Conservation (phyloP, 1,140 invertebrate genomes). For the Gonatopus flavifemur region DNA sequence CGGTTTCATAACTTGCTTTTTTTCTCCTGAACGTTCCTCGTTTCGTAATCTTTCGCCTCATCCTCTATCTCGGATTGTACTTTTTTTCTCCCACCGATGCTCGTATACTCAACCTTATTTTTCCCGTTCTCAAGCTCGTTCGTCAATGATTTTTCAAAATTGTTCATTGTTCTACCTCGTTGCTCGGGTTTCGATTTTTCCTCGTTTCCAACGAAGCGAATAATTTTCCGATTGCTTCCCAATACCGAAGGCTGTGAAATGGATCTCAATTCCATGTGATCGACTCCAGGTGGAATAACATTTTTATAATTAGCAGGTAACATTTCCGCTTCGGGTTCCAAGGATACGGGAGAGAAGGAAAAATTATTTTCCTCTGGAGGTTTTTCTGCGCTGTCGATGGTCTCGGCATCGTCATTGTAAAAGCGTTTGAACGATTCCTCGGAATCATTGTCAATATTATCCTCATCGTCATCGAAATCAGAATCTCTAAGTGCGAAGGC, state of each 20-base stretch:
- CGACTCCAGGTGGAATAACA: constrained; percentile 45
- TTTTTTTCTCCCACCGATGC: constrained; percentile 14
- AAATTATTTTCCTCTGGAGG: background rate
- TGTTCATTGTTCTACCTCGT: constrained; percentile 23
- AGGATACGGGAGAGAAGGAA: constrained; percentile 4
- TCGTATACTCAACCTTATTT: constrained; percentile 5
- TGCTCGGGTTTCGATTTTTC: constrained; percentile 15
- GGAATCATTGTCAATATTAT: too few relatives aligned
- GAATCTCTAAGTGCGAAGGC: too few relatives aligned
- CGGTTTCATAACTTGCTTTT: constrained; percentile 60
- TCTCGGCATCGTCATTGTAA: too few relatives aligned
- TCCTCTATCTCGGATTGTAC: background rate
- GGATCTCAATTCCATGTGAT: constrained; percentile 45
- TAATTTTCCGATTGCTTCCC: background rate
- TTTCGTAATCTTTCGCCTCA: constrained; percentile 23
- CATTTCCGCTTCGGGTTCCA: constrained; percentile 51
- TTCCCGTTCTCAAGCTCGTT: constrained; percentile 32
- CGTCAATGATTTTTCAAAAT: constrained; percentile 33
- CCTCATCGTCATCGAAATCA: too few relatives aligned
- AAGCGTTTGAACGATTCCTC: too few relatives aligned
- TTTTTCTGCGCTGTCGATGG: background rate
- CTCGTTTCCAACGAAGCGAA: constrained; percentile 1
- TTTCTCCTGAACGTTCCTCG: constrained; percentile 39
- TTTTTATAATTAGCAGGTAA: constrained; percentile 43
- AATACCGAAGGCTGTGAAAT: constrained; percentile 14